A percentile compares a stretch with the other conserved stretches of the same genome.
phyloP scores from a whole-genome alignment of 2,797 vertebrate species.

The Clarias platycephalus region DNA sequence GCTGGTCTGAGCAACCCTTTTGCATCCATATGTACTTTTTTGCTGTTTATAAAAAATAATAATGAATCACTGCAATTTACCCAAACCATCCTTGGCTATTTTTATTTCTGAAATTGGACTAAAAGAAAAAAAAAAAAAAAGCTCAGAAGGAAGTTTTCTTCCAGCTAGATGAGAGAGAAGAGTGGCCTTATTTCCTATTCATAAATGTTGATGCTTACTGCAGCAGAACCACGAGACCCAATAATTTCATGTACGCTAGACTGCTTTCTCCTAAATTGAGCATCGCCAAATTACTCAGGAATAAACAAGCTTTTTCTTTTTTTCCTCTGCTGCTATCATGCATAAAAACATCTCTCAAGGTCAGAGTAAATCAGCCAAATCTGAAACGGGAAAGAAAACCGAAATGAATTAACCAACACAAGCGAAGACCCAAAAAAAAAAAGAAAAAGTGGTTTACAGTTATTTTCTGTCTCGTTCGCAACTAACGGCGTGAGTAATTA shows the following conservation, averaged over 20 bases:
- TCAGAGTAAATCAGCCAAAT: constrained; percentile 26
- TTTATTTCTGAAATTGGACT: not conserved
- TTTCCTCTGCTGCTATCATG: not conserved
- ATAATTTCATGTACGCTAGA: constrained; percentile 6
- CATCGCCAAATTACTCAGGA: constrained; percentile 17
- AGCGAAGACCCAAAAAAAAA: not conserved
- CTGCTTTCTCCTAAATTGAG: constrained; percentile 21
- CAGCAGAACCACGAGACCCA: constrained; percentile 4
- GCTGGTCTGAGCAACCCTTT: not conserved
- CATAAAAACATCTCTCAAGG: constrained; percentile 26
- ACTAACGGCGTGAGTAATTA: constrained; percentile 22
- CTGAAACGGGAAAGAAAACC: constrained; percentile 1
- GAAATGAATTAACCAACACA: not conserved
- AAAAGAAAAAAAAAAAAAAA: not conserved
- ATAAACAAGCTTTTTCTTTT: constrained; percentile 33
- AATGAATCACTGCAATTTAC: not conserved
- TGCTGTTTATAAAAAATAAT: not conserved
- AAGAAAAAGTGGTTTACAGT: not conserved
- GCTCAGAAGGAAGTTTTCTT: not conserved
- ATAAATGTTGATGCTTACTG: constrained; percentile 21
- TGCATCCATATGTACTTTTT: not conserved
- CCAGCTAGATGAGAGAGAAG: not conserved
- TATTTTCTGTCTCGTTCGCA: constrained; percentile 21
- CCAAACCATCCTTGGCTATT: not conserved
- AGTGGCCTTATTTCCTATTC: constrained; percentile 13